Conservation (phyloP, 2,113 vertebrate species). For the Sapayoa aenigma region DNA sequence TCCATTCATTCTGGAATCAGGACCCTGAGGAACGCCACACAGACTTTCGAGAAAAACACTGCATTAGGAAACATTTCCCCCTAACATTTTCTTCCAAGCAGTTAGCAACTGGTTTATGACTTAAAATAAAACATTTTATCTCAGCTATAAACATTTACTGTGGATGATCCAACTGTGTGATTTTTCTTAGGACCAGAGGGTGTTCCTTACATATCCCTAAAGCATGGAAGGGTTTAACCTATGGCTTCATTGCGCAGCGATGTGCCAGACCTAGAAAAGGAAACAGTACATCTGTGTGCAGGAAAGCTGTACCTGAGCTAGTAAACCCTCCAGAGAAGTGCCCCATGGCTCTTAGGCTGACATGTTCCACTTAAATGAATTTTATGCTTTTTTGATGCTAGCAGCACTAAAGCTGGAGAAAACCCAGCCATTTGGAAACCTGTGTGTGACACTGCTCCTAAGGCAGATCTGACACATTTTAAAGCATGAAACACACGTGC, state of each 20-base stretch:
- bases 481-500: neutral
- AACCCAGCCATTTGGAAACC: neutral
- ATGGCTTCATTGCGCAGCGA: neutral
- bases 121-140: slow-evolving; percentile 24
- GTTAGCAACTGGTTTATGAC: neutral
- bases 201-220: neutral
- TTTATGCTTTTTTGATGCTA: neutral
- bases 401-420: neutral
- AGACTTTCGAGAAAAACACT: neutral
- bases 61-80: neutral
- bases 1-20: neutral
- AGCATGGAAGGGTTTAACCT: neutral
- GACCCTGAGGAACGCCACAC: neutral
- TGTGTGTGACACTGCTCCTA: neutral
- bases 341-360: neutral
- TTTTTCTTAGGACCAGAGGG: neutral
- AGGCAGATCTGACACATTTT: neutral
- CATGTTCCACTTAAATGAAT: slow-evolving; percentile 7
- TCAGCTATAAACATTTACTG: slow-evolving; percentile 13
- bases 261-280: neutral
- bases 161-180: neutral
- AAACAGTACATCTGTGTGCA: neutral
- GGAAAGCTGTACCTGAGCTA: slow-evolving; percentile 5
- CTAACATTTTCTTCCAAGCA: neutral
- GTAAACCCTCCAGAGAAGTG: neutral